phyloP scores from a whole-genome alignment of 2,888 invertebrate genomes.

The Acronicta psi region DNA sequence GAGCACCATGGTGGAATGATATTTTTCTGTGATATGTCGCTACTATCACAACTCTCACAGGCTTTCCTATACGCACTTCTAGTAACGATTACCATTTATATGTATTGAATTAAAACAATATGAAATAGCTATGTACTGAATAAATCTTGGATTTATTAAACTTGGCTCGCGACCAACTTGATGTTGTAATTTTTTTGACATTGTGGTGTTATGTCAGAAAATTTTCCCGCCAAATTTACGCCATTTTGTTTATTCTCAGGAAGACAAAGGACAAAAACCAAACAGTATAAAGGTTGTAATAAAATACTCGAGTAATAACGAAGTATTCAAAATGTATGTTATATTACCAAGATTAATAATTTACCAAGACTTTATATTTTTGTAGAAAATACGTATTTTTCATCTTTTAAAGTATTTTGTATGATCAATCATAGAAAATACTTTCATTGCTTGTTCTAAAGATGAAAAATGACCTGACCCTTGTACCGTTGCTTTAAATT shows the following conservation, averaged over 20 bases:
- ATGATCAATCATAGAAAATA: slow-evolving; percentile 50
- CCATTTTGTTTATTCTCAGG: slow-evolving; percentile 3
- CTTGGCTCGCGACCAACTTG: slow-evolving; percentile 44
- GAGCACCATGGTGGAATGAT: slow-evolving; percentile 79
- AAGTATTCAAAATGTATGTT: no score
- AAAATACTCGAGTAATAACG: background rate
- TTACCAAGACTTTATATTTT: slow-evolving; percentile 34
- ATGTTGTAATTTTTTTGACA: slow-evolving; percentile 34
- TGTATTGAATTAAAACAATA: slow-evolving; percentile 12
- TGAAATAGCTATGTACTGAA: slow-evolving; percentile 14
- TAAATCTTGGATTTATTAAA: slow-evolving; percentile 14
- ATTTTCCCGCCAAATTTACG: slow-evolving; percentile 27
- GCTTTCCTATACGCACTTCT: slow-evolving; percentile 67
- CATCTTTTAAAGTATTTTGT: no score
- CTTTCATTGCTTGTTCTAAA: slow-evolving; percentile 66
- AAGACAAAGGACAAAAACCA: slow-evolving; percentile 4
- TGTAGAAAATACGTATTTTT: slow-evolving; percentile 30
- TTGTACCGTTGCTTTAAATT: slow-evolving; percentile 73
- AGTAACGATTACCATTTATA: slow-evolving; percentile 69
- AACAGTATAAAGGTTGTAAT: slow-evolving; percentile 2
- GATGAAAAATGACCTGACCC: slow-evolving; percentile 69
- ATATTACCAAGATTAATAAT: no score
- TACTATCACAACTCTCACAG: slow-evolving; percentile 67
- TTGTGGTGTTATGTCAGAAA: slow-evolving; percentile 6
- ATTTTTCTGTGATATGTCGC: slow-evolving; percentile 68